Evolutionary conservation across 2,888 invertebrate genomes (phyloP), one percentile per base, ranked within the genome.

Genomic region (Noctua pronuba): DNA sequence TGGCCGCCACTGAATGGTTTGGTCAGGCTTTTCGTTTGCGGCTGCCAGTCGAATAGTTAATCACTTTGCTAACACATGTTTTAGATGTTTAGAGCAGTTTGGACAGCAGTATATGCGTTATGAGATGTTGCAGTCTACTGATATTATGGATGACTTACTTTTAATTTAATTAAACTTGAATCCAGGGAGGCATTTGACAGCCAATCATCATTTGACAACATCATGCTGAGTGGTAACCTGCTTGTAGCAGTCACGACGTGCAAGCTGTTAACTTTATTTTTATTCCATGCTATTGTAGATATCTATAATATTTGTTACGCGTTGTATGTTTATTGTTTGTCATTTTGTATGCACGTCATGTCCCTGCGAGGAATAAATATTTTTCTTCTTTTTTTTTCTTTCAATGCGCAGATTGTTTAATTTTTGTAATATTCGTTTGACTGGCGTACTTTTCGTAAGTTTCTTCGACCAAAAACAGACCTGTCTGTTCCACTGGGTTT

Each of bases 51-150:
- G 52, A 66, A 79, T 74, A 66, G 84, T 68, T 80, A 75, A 71
- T 82, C 75, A 62, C 68, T 55, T 83, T 68, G 62, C 31, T 82
- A 60, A 80, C 69, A 73, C 31, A 46, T 84, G 84, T 79, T 79
- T 73, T 60, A 67, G 83, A 67, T 38, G 52, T 75, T 62, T 58
- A 66, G 78, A 77, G 18, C 24, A 24, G 52, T 58, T 35, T 49
- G 13, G n/a, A 38, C 31, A 46, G 16, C 21, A n/a, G 41, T 41
- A 35, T 0, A 44, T 72, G 60, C 8, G 18, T 10, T 31, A 16
- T 31, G 46, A n/a, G 70, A 31, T 49, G 1, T 68, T n/a, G n/a
- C 31, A n/a, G 18, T 28, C 21, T 28, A 28, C 13, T 8, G 16
- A 18, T 62, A 21, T 62, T 21, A 35, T n/a, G 24, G 7, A 21